Percentiles rank a stretch among this genome's conserved stretches.
Evolutionary conservation across 2,888 invertebrate species (phyloP).

Genomic region (Myathropa florea): DNA sequence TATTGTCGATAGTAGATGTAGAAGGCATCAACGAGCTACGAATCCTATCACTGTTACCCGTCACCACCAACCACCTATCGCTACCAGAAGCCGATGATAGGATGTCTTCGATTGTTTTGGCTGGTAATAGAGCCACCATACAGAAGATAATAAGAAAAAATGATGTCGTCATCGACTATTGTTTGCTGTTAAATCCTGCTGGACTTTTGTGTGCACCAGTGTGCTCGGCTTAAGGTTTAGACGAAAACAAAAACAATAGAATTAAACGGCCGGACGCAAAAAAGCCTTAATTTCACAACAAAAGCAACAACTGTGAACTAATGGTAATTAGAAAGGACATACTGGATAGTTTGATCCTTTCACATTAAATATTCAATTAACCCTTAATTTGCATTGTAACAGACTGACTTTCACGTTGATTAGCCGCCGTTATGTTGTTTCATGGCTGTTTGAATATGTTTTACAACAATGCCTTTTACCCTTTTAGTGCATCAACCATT

Average conservation of each 20-base stretch:
- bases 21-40: conserved; percentile 72
- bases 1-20: conserved; percentile 44
- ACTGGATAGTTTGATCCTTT: not conserved
- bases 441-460: not conserved
- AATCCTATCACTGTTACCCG: conserved; percentile 32
- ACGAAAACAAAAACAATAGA: not conserved
- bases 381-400: not conserved
- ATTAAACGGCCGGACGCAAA: not conserved
- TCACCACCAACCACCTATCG: conserved; percentile 51
- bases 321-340: conserved; percentile 8
- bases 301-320: conserved; percentile 10
- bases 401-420: not conserved
- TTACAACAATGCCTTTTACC: not conserved
- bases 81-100: conserved; percentile 41
- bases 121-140: conserved; percentile 73
- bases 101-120: conserved; percentile 71
- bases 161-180: conserved; percentile 74
- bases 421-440: not conserved
- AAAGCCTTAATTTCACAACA: not conserved
- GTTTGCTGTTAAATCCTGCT: conserved; percentile 56
- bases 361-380: not conserved
- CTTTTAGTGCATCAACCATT: not conserved
- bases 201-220: conserved; percentile 15
- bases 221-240: not conserved
- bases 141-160: conserved; percentile 70